Conservation (phyloP, 2,797 vertebrate species). For the Silurus aristotelis region DNA sequence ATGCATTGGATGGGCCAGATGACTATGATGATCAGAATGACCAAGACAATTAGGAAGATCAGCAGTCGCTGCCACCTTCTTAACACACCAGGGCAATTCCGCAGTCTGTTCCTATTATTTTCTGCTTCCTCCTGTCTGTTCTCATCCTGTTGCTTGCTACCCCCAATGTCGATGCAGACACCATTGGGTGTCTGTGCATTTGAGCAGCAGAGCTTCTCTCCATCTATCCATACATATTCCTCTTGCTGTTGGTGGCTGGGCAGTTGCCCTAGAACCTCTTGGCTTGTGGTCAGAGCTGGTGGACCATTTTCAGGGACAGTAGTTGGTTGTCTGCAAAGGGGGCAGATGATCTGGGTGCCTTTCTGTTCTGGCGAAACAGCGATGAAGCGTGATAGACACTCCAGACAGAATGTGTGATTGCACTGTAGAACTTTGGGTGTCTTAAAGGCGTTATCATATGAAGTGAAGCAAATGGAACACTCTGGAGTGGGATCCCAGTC, state of each 20-base stretch:
- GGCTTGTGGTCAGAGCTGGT: constrained; percentile 75
- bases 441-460: constrained; percentile 83
- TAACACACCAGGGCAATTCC: constrained; percentile 45
- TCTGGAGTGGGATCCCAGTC: constrained; percentile 69
- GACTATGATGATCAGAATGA: constrained; percentile 73
- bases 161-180: constrained; percentile 77
- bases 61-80: constrained; percentile 71
- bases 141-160: constrained; percentile 67
- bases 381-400: constrained; percentile 79
- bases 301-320: constrained; percentile 71
- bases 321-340: constrained; percentile 79
- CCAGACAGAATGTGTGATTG: constrained; percentile 81
- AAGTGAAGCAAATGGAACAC: constrained; percentile 83
- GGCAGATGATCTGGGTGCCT: constrained; percentile 75
- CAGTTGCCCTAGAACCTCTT: constrained; percentile 74
- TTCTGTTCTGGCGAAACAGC: constrained; percentile 64
- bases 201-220: constrained; percentile 77
- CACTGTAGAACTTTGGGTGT: constrained; percentile 81
- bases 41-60: constrained; percentile 63
- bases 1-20: constrained; percentile 80
- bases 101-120: constrained; percentile 4
- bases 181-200: constrained; percentile 56
- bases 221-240: constrained; percentile 79
- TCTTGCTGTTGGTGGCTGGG: constrained; percentile 72
- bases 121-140: constrained; percentile 27